Conservation (phyloP, 2,888 invertebrate species). For the Endomychus coccineus region DNA sequence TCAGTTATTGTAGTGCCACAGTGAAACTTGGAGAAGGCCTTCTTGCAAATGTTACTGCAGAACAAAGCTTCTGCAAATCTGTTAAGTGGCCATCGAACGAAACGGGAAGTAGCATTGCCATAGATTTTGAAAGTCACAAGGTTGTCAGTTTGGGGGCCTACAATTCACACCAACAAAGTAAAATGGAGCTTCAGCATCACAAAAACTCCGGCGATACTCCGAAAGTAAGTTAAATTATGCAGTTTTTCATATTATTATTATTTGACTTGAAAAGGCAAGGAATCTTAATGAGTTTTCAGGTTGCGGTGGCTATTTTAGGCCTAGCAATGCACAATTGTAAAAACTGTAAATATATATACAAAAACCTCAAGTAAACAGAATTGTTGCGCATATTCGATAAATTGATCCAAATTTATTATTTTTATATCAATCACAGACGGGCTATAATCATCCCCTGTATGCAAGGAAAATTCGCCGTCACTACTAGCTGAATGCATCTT, state of each 20-base stretch:
- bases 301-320: too few species aligned
- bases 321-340: too few species aligned
- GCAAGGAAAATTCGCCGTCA: too few species aligned
- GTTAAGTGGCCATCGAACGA: conserved; percentile 53
- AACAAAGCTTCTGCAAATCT: conserved; percentile 61
- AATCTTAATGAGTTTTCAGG: too few species aligned
- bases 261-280: background rate
- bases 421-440: too few species aligned
- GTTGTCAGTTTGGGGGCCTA: conserved; percentile 47
- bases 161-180: conserved; percentile 63
- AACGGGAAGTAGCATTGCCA: conserved; percentile 33
- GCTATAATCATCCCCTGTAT: too few species aligned
- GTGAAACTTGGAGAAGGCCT: conserved; percentile 49
- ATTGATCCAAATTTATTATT: too few species aligned
- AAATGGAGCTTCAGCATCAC: conserved; percentile 76
- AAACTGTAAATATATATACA: too few species aligned
- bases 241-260: background rate
- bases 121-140: conserved; percentile 46
- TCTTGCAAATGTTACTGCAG: conserved; percentile 54
- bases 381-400: too few species aligned
- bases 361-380: too few species aligned
- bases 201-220: conserved; percentile 61
- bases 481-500: too few species aligned
- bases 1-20: conserved; percentile 68
- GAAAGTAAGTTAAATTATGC: conserved; percentile 46